phyloP scores from a whole-genome alignment of 2,888 invertebrate species.

The Noctua janthina region DNA sequence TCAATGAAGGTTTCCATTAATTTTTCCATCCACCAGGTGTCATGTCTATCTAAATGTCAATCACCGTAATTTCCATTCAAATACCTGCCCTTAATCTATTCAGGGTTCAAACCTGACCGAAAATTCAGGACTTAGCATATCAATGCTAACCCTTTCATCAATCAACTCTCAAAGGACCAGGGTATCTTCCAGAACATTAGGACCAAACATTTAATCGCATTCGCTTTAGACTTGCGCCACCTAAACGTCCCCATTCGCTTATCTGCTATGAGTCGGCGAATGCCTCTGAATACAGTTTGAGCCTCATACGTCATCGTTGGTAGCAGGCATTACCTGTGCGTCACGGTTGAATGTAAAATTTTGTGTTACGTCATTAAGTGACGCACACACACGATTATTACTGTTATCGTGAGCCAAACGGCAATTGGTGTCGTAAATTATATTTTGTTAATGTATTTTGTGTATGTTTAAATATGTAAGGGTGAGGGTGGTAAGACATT shows the following conservation, averaged over 20 bases:
- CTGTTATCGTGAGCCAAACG: constrained; percentile 48
- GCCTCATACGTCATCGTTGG: constrained; percentile 79
- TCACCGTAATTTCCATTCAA: constrained; percentile 29
- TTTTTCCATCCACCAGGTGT: not conserved
- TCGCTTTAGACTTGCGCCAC: constrained; percentile 56
- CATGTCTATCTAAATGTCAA: not conserved
- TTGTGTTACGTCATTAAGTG: constrained; percentile 57
- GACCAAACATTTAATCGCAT: constrained; percentile 23
- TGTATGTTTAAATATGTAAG: constrained; percentile 16
- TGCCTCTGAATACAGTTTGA: constrained; percentile 78
- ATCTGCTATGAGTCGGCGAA: constrained; percentile 82
- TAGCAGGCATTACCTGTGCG: constrained; percentile 77
- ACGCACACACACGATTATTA: constrained; percentile 44
- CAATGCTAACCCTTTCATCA: constrained; percentile 56
- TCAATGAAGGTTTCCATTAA: not conserved
- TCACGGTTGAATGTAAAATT: constrained; percentile 63
- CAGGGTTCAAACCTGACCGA: constrained; percentile 6
- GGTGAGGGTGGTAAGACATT: constrained; percentile 15
- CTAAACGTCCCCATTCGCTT: constrained; percentile 78
- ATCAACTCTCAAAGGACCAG: constrained; percentile 59
- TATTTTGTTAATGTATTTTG: constrained; percentile 43
- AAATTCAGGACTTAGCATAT: constrained; percentile 44
- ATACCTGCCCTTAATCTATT: constrained; percentile 19
- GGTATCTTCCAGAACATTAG: constrained; percentile 25
- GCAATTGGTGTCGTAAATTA: constrained; percentile 56